These are phyloP conservation scores for Romanogobio albipinnatus DNA, from an alignment of 2,113 vertebrate species.

Conservation along the genomic window DNA sequence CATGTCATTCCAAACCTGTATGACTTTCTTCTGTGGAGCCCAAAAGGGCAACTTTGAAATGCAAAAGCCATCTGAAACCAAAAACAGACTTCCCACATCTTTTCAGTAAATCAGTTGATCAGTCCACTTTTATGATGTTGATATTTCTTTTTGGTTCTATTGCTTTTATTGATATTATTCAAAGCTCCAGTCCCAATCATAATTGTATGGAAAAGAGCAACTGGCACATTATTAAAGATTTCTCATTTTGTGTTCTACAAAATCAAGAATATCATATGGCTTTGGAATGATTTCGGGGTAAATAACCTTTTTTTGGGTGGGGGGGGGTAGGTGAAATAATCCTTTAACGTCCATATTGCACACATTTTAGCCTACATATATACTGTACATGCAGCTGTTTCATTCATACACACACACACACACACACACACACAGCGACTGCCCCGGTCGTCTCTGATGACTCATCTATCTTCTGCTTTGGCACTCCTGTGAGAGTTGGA, in stretches of 20 bases:
- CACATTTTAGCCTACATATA: background rate
- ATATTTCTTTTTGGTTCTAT: no score
- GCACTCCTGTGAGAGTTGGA: background rate
- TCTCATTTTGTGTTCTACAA: background rate
- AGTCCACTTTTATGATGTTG: background rate
- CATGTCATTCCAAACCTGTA: background rate
- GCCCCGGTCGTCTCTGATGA: constrained; percentile 45
- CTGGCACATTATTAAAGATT: background rate
- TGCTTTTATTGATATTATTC: background rate
- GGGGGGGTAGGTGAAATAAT: background rate
- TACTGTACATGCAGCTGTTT: background rate
- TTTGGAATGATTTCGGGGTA: background rate
- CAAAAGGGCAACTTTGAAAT: background rate
- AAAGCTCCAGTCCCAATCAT: background rate
- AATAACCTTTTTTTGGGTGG: background rate
- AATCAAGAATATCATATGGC: background rate
- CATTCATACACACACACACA: background rate
- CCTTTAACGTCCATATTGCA: background rate
- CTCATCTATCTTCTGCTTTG: constrained; percentile 45
- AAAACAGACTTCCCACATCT: background rate
- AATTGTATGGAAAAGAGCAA: background rate
- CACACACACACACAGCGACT: background rate
- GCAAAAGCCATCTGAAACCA: background rate
- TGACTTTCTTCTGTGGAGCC: background rate
- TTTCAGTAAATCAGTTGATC: background rate